Base-by-base conservation (phyloP, 2,113 vertebrate species). In the Bubo bubo region DNA sequence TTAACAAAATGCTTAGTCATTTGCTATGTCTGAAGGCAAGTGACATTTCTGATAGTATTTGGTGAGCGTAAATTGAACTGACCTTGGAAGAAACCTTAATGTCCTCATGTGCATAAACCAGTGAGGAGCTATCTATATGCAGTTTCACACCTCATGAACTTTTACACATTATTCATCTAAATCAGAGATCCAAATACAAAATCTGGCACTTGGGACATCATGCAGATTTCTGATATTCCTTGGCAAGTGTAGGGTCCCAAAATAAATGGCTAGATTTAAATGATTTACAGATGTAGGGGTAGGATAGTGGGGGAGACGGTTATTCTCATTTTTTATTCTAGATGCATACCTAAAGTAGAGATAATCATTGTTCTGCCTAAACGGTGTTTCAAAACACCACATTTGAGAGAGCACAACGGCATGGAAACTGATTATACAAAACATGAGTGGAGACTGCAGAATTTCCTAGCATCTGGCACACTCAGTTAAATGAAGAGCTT, bases 121-220 rank as follows among this genome's bases (percentile, higher is more conserved):
- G 77, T 53, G 86, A 93, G 86, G 74, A 96, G 74, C 95, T 66
- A 96, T 95, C 97, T 94, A 91, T 95, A 95, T 89, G 93, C 92
- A 88, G 95, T 96, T 98, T 98, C 96, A 97, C 95, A 96, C 91
- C 93, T 95, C 96, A 97, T 97, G 93, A 96, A 98, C 86, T 95
- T 97, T 95, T 98, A 96, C 96, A 88, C 91, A 87, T 96, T 96
- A 96, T 53, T 96, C 95, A 89, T 88, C 71, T 97, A 93, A 93
- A 95, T 92, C 95, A 91, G 87, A 96, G 92, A 88, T 79, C 74
- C 90, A 90, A 75, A 96, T 68, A 94, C 93, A 90, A 96, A 97
- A 97, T 91, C 76, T 90, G 92, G 79, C 96, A 87, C 95, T 82
- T 82, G 87, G 91, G 91, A 97, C 76, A 62, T 88, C 8, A 56